These are phyloP conservation scores for Panagrolaimus sp. DNA, from an alignment of 1,140 invertebrate species.

Conservation along the genomic window DNA sequence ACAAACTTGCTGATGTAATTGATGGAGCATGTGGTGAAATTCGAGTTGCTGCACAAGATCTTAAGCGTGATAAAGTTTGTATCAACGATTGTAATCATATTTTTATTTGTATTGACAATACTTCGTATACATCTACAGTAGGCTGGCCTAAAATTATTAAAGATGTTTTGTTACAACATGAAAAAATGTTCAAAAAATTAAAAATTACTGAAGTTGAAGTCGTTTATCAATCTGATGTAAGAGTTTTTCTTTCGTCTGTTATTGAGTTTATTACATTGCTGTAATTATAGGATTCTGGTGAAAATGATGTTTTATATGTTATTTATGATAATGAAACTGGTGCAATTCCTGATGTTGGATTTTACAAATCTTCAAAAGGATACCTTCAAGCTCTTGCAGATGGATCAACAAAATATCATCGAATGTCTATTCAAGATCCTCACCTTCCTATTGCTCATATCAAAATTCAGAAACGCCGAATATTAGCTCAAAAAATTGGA, in stretches of 20 bases:
- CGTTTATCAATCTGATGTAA: slow-evolving; percentile 27
- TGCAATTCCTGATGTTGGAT: slow-evolving; percentile 53
- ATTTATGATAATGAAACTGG: slow-evolving; percentile 57
- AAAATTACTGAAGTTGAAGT: slow-evolving; percentile 54
- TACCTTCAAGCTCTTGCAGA: slow-evolving; percentile 25
- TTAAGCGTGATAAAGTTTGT: neutral
- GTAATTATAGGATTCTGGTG: neutral
- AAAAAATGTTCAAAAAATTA: slow-evolving; percentile 53
- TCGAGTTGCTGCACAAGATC: slow-evolving; percentile 68
- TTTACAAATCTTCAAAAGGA: slow-evolving; percentile 36
- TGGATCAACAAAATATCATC: slow-evolving; percentile 26
- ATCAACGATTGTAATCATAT: slow-evolving; percentile 95
- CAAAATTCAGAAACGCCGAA: slow-evolving; percentile 91
- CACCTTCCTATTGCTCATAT: slow-evolving; percentile 70
- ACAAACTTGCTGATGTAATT: slow-evolving; percentile 66
- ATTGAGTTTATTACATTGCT: no score
- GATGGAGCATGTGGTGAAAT: slow-evolving; percentile 96
- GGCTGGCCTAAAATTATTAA: slow-evolving; percentile 30
- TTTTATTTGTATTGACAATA: slow-evolving; percentile 81
- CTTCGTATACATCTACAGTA: slow-evolving; percentile 69
- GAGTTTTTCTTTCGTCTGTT: neutral
- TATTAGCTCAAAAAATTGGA: slow-evolving; percentile 87
- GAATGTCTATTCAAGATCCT: slow-evolving; percentile 26
- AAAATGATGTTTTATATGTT: slow-evolving; percentile 42
- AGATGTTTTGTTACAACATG: slow-evolving; percentile 38